phyloP scores from a whole-genome alignment of 2,113 vertebrate species.

The Malurus alboscapulatus region DNA sequence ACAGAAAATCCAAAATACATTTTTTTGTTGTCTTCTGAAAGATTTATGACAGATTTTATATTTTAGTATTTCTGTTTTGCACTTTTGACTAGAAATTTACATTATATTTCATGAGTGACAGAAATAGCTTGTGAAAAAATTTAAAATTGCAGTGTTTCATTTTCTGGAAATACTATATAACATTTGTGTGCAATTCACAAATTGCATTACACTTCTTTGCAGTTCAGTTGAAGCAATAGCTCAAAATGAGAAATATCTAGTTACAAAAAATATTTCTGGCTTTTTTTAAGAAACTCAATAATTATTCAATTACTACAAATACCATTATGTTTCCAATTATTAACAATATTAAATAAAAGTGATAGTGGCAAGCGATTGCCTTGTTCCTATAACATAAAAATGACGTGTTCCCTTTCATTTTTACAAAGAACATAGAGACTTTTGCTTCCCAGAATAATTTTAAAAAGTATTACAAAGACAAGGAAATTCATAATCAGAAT shows the following conservation, averaged over 20 bases:
- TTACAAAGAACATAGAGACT: neutral
- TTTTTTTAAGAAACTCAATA: neutral
- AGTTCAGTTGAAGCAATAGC: neutral
- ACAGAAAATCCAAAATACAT: neutral
- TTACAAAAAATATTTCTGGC: neutral
- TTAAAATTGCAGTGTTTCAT: neutral
- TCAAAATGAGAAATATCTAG: neutral
- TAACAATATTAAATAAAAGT: neutral
- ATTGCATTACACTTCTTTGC: neutral
- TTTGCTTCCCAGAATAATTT: neutral
- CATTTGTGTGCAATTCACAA: neutral
- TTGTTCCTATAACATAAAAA: neutral
- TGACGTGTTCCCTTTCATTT: neutral
- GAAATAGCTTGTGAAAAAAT: neutral
- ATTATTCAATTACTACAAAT: neutral
- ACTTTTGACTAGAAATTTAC: neutral
- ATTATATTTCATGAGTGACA: neutral
- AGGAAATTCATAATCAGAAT: neutral
- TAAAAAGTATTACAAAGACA: neutral
- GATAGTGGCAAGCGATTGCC: neutral
- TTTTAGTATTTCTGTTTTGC: neutral
- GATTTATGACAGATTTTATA: neutral
- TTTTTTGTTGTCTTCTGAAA: neutral
- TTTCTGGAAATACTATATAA: neutral
- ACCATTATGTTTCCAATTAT: neutral